Evolutionary conservation across 2,113 vertebrate genomes (phyloP).

Genomic region (Verasper variegatus): DNA sequence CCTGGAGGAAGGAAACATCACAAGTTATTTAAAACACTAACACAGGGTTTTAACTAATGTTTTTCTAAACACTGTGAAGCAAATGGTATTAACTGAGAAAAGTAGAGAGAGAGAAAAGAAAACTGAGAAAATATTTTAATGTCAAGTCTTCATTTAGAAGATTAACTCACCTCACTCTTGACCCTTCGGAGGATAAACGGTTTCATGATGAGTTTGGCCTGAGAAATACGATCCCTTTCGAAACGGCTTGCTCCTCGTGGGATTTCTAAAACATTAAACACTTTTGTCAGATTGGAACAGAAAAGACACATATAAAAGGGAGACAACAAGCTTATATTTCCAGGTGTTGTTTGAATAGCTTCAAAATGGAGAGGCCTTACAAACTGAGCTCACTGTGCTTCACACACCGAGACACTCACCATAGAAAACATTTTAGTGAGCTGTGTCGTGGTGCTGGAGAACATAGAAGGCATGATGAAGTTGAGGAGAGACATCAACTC

Average conservation of each 20-base stretch:
- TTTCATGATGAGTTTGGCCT: constrained; percentile 97
- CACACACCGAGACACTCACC: constrained; percentile 68
- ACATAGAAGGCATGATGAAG: constrained; percentile 99
- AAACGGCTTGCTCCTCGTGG: constrained; percentile 91
- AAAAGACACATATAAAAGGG: no score
- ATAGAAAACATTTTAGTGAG: constrained; percentile 95
- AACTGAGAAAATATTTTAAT: background rate
- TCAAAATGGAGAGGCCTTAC: background rate
- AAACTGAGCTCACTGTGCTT: background rate
- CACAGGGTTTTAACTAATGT: background rate
- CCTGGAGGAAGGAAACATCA: constrained; percentile 75
- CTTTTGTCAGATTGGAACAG: no score
- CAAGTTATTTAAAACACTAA: background rate
- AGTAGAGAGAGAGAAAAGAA: no score
- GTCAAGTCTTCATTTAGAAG: background rate
- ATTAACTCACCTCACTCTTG: constrained; percentile 89
- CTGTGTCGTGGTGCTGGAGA: constrained; percentile 93
- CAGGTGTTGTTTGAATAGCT: no score
- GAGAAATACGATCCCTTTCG: constrained; percentile 93
- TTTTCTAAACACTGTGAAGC: no score
- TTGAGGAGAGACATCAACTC: constrained; percentile 97
- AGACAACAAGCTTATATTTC: no score
- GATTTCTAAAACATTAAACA: constrained; percentile 83
- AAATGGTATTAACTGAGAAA: background rate
- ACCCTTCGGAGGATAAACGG: constrained; percentile 96